Conservation (phyloP, 2,797 vertebrate genomes). For the Acipenser transmontanus region DNA sequence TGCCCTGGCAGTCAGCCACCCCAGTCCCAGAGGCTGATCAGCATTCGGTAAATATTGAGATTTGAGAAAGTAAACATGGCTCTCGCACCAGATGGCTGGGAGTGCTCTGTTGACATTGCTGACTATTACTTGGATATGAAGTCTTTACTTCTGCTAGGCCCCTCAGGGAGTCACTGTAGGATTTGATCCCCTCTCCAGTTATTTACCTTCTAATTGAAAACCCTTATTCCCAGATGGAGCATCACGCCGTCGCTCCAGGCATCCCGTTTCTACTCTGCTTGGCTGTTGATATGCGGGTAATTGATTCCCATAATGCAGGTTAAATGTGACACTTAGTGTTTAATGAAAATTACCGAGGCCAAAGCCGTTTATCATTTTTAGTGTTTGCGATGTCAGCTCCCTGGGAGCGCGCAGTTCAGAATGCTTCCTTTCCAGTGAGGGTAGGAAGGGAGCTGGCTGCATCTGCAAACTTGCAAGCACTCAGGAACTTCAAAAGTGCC, state of each 20-base stretch:
- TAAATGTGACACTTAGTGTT: conserved; percentile 87
- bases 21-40: conserved; percentile 72
- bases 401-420: conserved; percentile 52
- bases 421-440: neutral
- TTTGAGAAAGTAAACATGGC: conserved; percentile 80
- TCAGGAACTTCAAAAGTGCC: neutral
- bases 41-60: conserved; percentile 90
- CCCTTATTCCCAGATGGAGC: conserved; percentile 78
- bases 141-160: conserved; percentile 57
- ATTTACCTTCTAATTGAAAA: conserved; percentile 88
- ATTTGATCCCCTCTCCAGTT: conserved; percentile 67
- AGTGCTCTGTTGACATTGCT: conserved; percentile 66
- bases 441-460: neutral
- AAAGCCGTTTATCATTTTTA: conserved; percentile 82
- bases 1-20: conserved; percentile 72
- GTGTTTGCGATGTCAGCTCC: conserved; percentile 64
- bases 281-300: conserved; percentile 81
- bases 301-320: conserved; percentile 85
- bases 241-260: conserved; percentile 54
- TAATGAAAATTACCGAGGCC: conserved; percentile 84
- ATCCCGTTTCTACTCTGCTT: conserved; percentile 50
- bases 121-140: conserved; percentile 59
- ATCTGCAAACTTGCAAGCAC: neutral
- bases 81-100: conserved; percentile 82
- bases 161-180: conserved; percentile 62